These are phyloP conservation scores for Mus musculus DNA, from an alignment of 2,113 vertebrate genomes.

Conservation along the genomic window DNA sequence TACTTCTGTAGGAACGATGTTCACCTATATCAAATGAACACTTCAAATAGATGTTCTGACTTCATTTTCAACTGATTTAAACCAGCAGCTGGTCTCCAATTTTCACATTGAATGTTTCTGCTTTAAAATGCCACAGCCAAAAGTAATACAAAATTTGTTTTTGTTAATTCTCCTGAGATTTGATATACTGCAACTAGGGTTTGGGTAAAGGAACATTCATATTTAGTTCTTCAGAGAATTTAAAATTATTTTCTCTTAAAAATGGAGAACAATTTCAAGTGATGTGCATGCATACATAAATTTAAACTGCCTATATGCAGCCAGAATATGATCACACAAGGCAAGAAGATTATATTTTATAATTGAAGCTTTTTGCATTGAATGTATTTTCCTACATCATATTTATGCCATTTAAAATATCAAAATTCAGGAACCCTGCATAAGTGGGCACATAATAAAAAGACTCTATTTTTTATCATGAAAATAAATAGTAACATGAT, in stretches of 20 bases:
- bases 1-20: slow-evolving; percentile 68
- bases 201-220: slow-evolving; percentile 76
- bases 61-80: slow-evolving; percentile 82
- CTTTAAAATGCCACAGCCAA: slow-evolving; percentile 70
- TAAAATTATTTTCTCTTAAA: slow-evolving; percentile 78
- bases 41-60: slow-evolving; percentile 73
- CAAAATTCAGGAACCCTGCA: slow-evolving; percentile 58
- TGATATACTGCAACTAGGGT: slow-evolving; percentile 68
- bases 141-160: slow-evolving; percentile 77
- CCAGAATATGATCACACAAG: slow-evolving; percentile 76
- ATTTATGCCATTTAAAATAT: slow-evolving; percentile 73
- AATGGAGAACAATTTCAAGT: slow-evolving; percentile 77
- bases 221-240: slow-evolving; percentile 76
- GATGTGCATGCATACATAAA: slow-evolving; percentile 67
- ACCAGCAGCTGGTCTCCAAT: slow-evolving; percentile 76
- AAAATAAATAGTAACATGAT: slow-evolving; percentile 48
- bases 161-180: slow-evolving; percentile 75
- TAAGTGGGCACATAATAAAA: slow-evolving; percentile 67
- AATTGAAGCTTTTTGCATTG: slow-evolving; percentile 73
- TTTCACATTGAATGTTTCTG: slow-evolving; percentile 70
- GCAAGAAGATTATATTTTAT: slow-evolving; percentile 76
- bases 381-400: slow-evolving; percentile 61
- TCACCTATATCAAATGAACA: slow-evolving; percentile 64
- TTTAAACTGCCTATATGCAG: slow-evolving; percentile 73
- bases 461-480: slow-evolving; percentile 54